Percentiles rank a stretch among this genome's conserved stretches.
phyloP scores from a whole-genome alignment of 2,888 invertebrate genomes.

The Stenodema calcarata region DNA sequence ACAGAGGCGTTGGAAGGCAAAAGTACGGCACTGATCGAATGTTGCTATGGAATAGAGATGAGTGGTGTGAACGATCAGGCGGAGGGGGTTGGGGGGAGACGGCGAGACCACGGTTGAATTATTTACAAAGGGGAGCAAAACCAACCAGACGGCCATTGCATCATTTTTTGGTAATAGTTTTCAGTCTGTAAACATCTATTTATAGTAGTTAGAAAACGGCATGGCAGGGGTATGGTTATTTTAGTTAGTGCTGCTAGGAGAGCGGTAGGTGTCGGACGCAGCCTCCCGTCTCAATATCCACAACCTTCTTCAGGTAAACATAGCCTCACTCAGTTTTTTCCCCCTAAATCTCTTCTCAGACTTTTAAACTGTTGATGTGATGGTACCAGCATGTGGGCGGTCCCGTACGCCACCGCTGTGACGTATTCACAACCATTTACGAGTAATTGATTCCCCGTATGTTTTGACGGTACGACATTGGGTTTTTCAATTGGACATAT shows the following conservation, averaged over 20 bases:
- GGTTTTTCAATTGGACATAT: too few species aligned
- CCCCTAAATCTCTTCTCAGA: background rate
- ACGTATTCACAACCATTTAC: too few species aligned
- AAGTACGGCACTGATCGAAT: background rate
- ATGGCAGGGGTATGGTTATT: slow-evolving; percentile 40
- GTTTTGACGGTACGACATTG: too few species aligned
- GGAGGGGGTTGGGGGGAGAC: background rate
- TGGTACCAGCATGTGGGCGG: too few species aligned
- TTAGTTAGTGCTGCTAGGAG: slow-evolving; percentile 43
- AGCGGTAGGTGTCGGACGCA: slow-evolving; percentile 38
- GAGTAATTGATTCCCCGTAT: too few species aligned
- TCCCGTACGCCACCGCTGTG: too few species aligned
- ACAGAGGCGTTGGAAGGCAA: background rate
- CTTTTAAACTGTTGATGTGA: background rate
- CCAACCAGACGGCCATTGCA: slow-evolving; percentile 36
- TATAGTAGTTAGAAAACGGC: slow-evolving; percentile 47
- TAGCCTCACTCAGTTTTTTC: background rate
- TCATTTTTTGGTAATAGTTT: slow-evolving; percentile 50
- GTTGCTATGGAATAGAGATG: background rate
- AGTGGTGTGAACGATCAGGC: background rate
- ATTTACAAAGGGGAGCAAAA: slow-evolving; percentile 6
- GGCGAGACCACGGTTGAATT: slow-evolving; percentile 7
- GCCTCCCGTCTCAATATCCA: slow-evolving; percentile 9
- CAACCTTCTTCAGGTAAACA: slow-evolving; percentile 35
- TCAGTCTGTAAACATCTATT: slow-evolving; percentile 53